Evolutionary conservation across 2,797 vertebrate genomes (phyloP).

Genomic region (Epinephelus coioides): DNA sequence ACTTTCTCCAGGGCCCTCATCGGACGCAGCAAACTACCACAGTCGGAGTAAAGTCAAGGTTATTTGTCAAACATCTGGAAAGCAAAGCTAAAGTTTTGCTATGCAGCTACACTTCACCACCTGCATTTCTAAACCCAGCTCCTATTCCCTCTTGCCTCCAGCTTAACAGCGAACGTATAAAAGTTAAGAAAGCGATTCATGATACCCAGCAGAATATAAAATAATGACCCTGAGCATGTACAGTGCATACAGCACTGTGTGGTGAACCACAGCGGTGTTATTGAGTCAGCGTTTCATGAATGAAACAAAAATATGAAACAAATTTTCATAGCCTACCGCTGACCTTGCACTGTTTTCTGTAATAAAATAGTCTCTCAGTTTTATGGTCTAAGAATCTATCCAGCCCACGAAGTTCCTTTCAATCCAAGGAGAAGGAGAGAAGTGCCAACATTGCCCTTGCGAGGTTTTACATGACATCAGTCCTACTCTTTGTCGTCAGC

Average conservation of each 20-base stretch:
- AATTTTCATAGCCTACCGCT: slow-evolving; percentile 36
- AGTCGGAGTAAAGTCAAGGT: neutral
- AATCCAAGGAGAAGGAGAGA: slow-evolving; percentile 5
- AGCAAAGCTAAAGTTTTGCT: neutral
- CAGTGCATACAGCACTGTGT: neutral
- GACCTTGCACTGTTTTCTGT: slow-evolving; percentile 29
- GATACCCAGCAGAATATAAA: slow-evolving; percentile 33
- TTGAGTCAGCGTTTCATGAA: slow-evolving; percentile 40
- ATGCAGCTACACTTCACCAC: neutral
- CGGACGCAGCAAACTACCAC: neutral
- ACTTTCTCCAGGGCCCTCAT: neutral
- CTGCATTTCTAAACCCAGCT: slow-evolving; percentile 22
- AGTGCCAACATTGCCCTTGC: neutral
- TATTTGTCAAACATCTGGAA: neutral
- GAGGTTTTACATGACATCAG: slow-evolving; percentile 1
- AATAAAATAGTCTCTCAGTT: neutral
- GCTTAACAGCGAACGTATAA: neutral
- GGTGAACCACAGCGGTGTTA: neutral
- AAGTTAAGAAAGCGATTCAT: slow-evolving; percentile 45
- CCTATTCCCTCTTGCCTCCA: slow-evolving; percentile 1
- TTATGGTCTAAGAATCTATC: neutral
- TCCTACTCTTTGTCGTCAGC: neutral
- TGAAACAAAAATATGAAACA: slow-evolving; percentile 1
- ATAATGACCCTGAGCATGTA: slow-evolving; percentile 36
- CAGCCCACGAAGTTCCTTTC: neutral